Percentiles rank a stretch among this genome's conserved stretches.
Conservation (phyloP, 2,888 invertebrate genomes). For the Mermis nigrescens region DNA sequence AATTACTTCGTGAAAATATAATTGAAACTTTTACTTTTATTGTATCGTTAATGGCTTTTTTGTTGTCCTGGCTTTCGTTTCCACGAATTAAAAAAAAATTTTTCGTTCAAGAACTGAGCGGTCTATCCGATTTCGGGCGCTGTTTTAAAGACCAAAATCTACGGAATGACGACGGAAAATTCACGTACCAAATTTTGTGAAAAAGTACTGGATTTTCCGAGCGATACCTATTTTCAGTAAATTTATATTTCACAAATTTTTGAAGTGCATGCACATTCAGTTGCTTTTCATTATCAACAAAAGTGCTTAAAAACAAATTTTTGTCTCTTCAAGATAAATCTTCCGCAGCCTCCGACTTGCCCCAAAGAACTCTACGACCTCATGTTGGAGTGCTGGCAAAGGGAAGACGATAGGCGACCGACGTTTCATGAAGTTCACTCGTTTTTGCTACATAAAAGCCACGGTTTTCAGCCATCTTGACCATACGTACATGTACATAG, state of each 20-base stretch:
- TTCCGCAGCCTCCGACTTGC: constrained; percentile 54
- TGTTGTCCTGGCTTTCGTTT: no score
- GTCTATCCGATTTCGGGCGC: no score
- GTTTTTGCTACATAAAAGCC: constrained; percentile 55
- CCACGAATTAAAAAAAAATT: no score
- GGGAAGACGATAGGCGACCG: constrained; percentile 57
- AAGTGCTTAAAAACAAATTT: neutral
- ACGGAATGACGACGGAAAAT: no score
- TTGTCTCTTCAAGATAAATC: constrained; percentile 36
- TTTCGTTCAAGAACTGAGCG: no score
- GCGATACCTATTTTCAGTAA: no score
- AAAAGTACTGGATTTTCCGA: no score
- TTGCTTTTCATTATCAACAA: neutral
- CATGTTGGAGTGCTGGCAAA: constrained; percentile 76
- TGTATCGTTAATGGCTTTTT: no score
- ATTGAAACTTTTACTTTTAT: no score
- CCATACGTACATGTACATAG: no score
- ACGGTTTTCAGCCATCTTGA: constrained; percentile 5
- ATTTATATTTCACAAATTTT: neutral
- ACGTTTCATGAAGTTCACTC: constrained; percentile 69
- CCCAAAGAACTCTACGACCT: constrained; percentile 71
- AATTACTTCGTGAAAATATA: no score
- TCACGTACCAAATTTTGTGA: no score
- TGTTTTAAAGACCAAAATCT: neutral
- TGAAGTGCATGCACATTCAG: neutral